A percentile compares a stretch with the other conserved stretches of the same genome.
These are phyloP conservation scores for Gisinianus flammeolus DNA, from an alignment of 2,888 invertebrate species.

Conservation along the genomic window DNA sequence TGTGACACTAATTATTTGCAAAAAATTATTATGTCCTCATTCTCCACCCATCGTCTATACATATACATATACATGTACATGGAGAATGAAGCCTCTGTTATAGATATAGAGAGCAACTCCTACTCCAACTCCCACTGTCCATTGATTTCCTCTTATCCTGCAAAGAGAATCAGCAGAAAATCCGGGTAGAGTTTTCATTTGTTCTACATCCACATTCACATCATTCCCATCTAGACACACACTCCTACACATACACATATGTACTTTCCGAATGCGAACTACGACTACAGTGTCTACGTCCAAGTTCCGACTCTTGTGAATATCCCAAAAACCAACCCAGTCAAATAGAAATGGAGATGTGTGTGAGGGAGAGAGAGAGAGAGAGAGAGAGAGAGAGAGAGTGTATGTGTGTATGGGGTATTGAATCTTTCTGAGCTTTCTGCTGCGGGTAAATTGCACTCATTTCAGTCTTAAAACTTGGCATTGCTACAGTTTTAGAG, in stretches of 20 bases:
- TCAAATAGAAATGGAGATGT: not conserved
- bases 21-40: not conserved
- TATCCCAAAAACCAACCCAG: not conserved
- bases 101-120: too few species aligned
- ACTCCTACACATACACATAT: not conserved
- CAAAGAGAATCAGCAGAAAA: too few species aligned
- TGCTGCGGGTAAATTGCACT: not conserved
- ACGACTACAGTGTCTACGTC: not conserved
- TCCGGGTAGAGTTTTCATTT: too few species aligned
- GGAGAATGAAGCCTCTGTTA: not conserved
- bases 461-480: constrained; percentile 10
- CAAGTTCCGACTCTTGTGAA: not conserved
- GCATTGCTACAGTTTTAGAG: not conserved
- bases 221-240: not conserved
- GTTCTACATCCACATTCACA: too few species aligned
- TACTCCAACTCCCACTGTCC: not conserved
- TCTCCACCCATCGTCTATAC: not conserved
- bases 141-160: too few species aligned
- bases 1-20: constrained; percentile 13
- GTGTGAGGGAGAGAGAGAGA: too few species aligned
- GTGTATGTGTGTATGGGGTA: too few species aligned
- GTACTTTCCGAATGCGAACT: not conserved
- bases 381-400: too few species aligned
- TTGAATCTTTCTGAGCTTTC: not conserved
- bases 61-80: not conserved